Evolutionary conservation across 2,888 invertebrate genomes (phyloP).

Genomic region (Xestia rhomboidea): DNA sequence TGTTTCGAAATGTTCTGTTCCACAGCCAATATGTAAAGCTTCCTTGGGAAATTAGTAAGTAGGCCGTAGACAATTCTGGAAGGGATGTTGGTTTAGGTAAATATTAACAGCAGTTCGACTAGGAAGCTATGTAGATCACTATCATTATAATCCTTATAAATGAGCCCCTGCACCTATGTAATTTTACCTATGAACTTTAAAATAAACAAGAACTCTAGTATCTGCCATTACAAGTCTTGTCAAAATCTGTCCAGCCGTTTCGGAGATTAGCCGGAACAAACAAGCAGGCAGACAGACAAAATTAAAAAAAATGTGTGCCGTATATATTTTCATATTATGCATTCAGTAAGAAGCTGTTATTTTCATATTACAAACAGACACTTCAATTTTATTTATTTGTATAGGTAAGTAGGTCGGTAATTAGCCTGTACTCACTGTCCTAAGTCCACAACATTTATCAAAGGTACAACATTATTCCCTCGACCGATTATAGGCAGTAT

Average conservation of each 20-base stretch:
- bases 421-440: slow-evolving; percentile 88
- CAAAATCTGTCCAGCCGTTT: too few relatives aligned
- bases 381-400: too few relatives aligned
- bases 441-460: slow-evolving; percentile 92
- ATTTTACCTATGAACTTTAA: not conserved
- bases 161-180: too few relatives aligned
- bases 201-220: not conserved
- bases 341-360: too few relatives aligned
- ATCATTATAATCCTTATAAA: not conserved
- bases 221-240: too few relatives aligned
- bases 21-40: slow-evolving; percentile 92
- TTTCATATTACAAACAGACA: too few relatives aligned
- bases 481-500: slow-evolving; percentile 90
- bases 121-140: not conserved
- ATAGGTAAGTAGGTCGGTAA: too few relatives aligned
- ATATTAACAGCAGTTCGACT: not conserved
- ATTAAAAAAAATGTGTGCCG: too few relatives aligned
- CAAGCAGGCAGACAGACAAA: too few relatives aligned
- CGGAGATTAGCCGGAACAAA: too few relatives aligned
- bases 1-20: slow-evolving; percentile 91
- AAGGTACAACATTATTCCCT: slow-evolving; percentile 91
- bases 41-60: slow-evolving; percentile 89
- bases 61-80: slow-evolving; percentile 86
- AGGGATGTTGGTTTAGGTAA: slow-evolving; percentile 10
- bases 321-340: too few relatives aligned